These are phyloP conservation scores for Clitarchus hookeri DNA, from an alignment of 2,888 invertebrate genomes.

Conservation along the genomic window DNA sequence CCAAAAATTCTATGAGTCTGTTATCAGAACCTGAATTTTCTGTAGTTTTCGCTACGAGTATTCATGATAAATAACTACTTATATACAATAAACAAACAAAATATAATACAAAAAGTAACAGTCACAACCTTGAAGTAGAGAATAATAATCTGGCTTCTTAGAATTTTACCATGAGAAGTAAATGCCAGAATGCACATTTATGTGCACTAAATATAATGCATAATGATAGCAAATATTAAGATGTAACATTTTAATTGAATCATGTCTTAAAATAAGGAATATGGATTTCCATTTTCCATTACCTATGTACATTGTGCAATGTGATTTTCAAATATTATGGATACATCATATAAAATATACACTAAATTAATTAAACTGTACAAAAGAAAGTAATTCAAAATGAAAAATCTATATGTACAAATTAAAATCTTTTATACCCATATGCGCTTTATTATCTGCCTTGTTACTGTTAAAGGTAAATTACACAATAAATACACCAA, in stretches of 20 bases:
- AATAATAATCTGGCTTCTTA: not conserved
- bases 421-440: not conserved
- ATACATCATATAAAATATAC: not conserved
- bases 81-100: not conserved
- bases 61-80: not conserved
- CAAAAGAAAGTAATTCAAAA: not conserved
- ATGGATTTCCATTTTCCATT: not conserved
- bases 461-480: not conserved
- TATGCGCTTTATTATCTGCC: not conserved
- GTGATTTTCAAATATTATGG: not conserved
- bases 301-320: slow-evolving; percentile 7
- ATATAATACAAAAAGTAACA: not conserved
- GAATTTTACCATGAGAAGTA: not conserved
- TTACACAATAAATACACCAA: not conserved
- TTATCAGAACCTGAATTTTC: not conserved
- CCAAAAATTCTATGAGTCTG: not conserved
- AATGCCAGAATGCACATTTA: not conserved
- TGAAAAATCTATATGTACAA: not conserved
- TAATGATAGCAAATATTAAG: not conserved
- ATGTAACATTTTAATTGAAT: not conserved
- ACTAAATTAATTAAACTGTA: not conserved
- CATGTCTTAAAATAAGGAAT: not conserved
- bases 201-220: not conserved
- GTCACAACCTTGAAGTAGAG: not conserved
- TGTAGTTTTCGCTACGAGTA: not conserved